Conservation (phyloP, 2,888 invertebrate genomes). For the Scaptomyza caliginosa region DNA sequence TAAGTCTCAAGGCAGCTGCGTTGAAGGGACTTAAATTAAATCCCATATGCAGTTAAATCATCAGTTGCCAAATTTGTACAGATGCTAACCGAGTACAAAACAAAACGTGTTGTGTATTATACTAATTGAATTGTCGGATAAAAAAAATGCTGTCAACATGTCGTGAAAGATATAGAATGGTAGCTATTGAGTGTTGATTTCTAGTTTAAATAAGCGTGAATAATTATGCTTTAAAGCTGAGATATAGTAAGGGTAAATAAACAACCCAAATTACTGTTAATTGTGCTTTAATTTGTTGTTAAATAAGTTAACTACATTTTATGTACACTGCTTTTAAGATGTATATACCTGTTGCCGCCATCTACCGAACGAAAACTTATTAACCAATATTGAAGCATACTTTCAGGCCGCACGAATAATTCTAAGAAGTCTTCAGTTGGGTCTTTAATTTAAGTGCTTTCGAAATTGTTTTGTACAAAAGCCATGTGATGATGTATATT, state of each 20-base stretch:
- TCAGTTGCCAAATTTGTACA: conserved; percentile 48
- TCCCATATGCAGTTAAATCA: conserved; percentile 26
- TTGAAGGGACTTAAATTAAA: conserved; percentile 5
- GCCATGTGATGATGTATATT: too few relatives aligned
- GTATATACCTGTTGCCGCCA: too few relatives aligned
- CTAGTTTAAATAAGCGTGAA: background rate
- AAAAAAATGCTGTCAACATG: conserved; percentile 13
- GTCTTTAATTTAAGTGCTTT: too few relatives aligned
- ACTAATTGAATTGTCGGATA: conserved; percentile 31
- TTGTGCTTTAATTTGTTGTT: too few relatives aligned
- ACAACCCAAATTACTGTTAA: background rate
- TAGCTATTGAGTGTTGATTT: background rate
- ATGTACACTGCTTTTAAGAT: too few relatives aligned
- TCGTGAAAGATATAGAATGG: background rate
- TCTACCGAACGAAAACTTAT: too few relatives aligned
- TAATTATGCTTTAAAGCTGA: too few relatives aligned
- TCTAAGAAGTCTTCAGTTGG: too few relatives aligned
- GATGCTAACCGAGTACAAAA: conserved; percentile 44
- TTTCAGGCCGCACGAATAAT: too few relatives aligned
- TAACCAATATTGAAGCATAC: too few relatives aligned
- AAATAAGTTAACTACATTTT: too few relatives aligned
- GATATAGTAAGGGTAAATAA: background rate
- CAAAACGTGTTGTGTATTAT: conserved; percentile 13
- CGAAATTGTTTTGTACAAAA: too few relatives aligned
- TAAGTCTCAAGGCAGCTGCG: conserved; percentile 44